Conservation (phyloP, 2,797 vertebrate species). For the Allobates femoralis region DNA sequence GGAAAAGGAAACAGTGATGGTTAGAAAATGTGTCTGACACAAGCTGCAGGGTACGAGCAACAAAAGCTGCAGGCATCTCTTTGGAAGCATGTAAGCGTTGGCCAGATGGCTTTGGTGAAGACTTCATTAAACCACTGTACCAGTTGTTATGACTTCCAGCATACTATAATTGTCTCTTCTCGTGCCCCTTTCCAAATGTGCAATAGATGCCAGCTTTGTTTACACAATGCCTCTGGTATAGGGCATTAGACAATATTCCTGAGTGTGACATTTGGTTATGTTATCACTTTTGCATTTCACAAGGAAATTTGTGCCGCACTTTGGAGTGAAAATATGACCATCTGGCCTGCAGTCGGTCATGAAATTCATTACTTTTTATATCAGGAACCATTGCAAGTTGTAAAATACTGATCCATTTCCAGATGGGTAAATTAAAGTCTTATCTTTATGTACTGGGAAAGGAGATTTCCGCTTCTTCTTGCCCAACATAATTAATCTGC, state of each 20-base stretch:
- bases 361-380: slow-evolving; percentile 2
- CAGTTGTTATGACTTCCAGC: slow-evolving; percentile 31
- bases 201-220: slow-evolving; percentile 47
- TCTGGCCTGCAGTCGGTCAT: slow-evolving; percentile 32
- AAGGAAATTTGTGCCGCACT: slow-evolving; percentile 26
- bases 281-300: slow-evolving; percentile 48
- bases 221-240: slow-evolving; percentile 42
- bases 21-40: neutral
- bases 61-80: neutral
- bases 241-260: slow-evolving; percentile 6
- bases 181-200: slow-evolving; percentile 22
- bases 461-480: slow-evolving; percentile 3
- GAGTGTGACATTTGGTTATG: slow-evolving; percentile 46
- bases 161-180: slow-evolving; percentile 26
- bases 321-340: slow-evolving; percentile 28
- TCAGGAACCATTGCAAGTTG: slow-evolving; percentile 31
- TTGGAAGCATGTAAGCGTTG: slow-evolving; percentile 3
- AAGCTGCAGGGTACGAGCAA: neutral
- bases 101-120: slow-evolving; percentile 36
- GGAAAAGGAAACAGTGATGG: neutral
- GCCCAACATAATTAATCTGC: slow-evolving; percentile 22
- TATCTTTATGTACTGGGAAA: slow-evolving; percentile 30
- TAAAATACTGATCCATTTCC: slow-evolving; percentile 25
- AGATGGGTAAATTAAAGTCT: slow-evolving; percentile 40
- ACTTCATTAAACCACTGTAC: slow-evolving; percentile 19